phyloP scores from a whole-genome alignment of 2,113 vertebrate genomes.

The Capreolus pygargus region DNA sequence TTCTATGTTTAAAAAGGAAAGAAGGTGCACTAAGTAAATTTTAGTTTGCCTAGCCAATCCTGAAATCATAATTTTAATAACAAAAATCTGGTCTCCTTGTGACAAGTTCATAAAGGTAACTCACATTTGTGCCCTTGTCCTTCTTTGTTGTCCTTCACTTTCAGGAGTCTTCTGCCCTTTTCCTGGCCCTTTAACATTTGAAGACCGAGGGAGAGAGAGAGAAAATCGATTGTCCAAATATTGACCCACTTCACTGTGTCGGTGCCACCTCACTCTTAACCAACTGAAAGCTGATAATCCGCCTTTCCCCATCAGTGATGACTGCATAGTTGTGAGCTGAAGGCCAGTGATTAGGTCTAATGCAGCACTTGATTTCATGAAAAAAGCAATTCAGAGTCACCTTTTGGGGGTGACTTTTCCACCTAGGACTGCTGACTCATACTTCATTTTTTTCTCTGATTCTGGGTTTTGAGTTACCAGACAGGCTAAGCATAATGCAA shows the following conservation, averaged over 20 bases:
- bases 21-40: not conserved
- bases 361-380: not conserved
- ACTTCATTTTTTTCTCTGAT: constrained; percentile 41
- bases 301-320: not conserved
- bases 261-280: constrained; percentile 56
- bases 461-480: constrained; percentile 26
- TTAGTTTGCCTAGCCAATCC: not conserved
- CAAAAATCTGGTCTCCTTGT: not conserved
- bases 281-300: constrained; percentile 32
- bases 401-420: not conserved
- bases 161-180: constrained; percentile 24
- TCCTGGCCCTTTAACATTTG: constrained; percentile 44
- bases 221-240: constrained; percentile 63
- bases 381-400: not conserved
- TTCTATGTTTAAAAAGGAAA: not conserved
- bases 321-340: not conserved
- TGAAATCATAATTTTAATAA: constrained; percentile 1
- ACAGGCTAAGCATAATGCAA: not conserved
- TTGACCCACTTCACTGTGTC: constrained; percentile 53
- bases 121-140: not conserved
- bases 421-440: not conserved
- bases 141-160: not conserved
- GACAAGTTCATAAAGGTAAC: not conserved
- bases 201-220: constrained; percentile 3
- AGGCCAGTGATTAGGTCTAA: not conserved